Percentiles rank a stretch among this genome's conserved stretches.
These are phyloP conservation scores for Sula dactylatra DNA, from an alignment of 2,113 vertebrate genomes.

Conservation along the genomic window DNA sequence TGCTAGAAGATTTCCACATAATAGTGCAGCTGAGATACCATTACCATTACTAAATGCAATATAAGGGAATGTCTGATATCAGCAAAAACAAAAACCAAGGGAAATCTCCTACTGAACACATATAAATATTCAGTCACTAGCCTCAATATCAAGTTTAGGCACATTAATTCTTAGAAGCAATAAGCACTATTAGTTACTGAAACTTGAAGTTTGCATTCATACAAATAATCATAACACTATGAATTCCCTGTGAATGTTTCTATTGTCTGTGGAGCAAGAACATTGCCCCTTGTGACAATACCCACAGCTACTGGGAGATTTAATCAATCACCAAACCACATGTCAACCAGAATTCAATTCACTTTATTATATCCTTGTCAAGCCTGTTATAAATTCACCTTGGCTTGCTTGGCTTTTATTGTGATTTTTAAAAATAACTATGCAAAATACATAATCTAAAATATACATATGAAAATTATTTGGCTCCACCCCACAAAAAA, in stretches of 20 bases:
- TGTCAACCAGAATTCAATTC: neutral
- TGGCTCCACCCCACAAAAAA: neutral
- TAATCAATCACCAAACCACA: neutral
- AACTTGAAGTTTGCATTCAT: neutral
- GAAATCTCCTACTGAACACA: neutral
- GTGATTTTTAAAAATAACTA: neutral
- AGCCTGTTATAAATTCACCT: neutral
- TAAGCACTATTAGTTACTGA: neutral
- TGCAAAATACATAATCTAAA: neutral
- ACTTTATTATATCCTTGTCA: neutral
- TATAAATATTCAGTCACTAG: neutral
- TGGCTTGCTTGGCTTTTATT: neutral
- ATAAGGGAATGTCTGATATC: neutral
- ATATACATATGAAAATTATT: neutral
- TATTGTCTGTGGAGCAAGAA: neutral
- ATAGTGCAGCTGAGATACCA: neutral
- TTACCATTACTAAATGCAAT: neutral
- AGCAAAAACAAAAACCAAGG: neutral
- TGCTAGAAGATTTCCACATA: neutral
- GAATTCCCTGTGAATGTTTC: neutral
- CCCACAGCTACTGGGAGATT: neutral
- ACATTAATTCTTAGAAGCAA: neutral
- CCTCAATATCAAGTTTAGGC: neutral
- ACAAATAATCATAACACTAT: neutral
- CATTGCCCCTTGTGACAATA: neutral